These are phyloP conservation scores for Coleophora flavipennella DNA, from an alignment of 2,888 invertebrate genomes.

Conservation along the genomic window DNA sequence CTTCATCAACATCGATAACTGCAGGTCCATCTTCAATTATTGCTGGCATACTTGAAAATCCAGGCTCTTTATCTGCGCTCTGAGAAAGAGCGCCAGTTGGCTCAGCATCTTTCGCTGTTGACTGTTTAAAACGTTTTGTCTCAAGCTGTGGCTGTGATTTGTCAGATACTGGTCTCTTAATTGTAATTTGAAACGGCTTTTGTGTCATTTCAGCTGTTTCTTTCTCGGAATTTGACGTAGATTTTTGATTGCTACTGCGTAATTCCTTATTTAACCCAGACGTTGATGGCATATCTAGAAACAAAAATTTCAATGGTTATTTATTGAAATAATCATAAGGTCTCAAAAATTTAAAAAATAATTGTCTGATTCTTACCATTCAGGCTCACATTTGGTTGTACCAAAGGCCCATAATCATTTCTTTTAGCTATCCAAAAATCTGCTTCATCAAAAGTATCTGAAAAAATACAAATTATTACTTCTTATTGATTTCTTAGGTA, in stretches of 20 bases:
- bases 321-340: neutral
- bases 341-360: constrained; percentile 1
- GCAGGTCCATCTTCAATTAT: constrained; percentile 1
- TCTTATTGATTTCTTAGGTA: neutral
- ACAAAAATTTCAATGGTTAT: constrained; percentile 1
- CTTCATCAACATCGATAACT: constrained; percentile 1
- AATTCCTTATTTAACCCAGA: constrained; percentile 1
- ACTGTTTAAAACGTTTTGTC: constrained; percentile 1
- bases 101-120: constrained; percentile 3
- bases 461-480: constrained; percentile 2
- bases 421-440: constrained; percentile 7
- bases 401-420: constrained; percentile 4
- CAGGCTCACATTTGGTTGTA: constrained; percentile 1
- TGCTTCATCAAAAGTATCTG: constrained; percentile 5
- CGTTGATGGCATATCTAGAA: constrained; percentile 1
- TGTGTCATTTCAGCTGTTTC: constrained; percentile 1
- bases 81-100: constrained; percentile 1
- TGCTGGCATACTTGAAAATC: constrained; percentile 1
- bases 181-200: constrained; percentile 1
- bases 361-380: constrained; percentile 1
- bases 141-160: neutral
- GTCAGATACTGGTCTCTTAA: constrained; percentile 1
- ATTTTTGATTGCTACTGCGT: constrained; percentile 1
- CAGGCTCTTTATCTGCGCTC: constrained; percentile 1
- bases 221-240: constrained; percentile 1